phyloP scores from a whole-genome alignment of 2,113 vertebrate genomes.

The Chiloscyllium plagiosum region DNA sequence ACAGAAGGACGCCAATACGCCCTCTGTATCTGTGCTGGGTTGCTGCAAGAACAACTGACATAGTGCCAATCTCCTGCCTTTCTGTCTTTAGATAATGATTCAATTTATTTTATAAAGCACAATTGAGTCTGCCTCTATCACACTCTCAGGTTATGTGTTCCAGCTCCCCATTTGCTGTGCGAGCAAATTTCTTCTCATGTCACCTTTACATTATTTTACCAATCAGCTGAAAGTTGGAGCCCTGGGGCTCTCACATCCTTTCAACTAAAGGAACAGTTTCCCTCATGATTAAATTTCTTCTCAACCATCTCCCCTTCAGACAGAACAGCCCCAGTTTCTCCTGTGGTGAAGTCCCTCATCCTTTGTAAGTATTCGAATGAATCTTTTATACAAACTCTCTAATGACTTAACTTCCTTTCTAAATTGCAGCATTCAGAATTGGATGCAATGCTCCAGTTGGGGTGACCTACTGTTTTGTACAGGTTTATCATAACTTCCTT shows the following conservation, averaged over 20 bases:
- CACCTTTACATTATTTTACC: background rate
- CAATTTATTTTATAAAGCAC: background rate
- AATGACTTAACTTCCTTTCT: background rate
- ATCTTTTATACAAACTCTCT: too few relatives aligned
- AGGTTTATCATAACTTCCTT: background rate
- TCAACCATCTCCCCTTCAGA: too few relatives aligned
- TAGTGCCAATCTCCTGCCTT: background rate
- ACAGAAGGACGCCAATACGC: too few relatives aligned
- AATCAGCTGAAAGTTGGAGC: background rate
- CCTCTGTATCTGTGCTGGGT: background rate
- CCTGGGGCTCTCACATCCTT: background rate
- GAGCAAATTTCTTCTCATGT: background rate
- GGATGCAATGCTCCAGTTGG: background rate
- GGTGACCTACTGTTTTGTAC: background rate
- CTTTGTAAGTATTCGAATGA: too few relatives aligned
- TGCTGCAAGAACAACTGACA: background rate
- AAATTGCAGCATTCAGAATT: background rate
- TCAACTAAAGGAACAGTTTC: background rate
- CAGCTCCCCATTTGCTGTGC: background rate
- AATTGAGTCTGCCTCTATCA: background rate
- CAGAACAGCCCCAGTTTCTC: too few relatives aligned
- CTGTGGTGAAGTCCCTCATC: too few relatives aligned
- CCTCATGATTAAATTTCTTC: background rate
- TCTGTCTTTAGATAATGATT: background rate
- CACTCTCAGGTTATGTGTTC: background rate